phyloP scores from a whole-genome alignment of 2,888 invertebrate genomes.

The Mimachlamys varia region DNA sequence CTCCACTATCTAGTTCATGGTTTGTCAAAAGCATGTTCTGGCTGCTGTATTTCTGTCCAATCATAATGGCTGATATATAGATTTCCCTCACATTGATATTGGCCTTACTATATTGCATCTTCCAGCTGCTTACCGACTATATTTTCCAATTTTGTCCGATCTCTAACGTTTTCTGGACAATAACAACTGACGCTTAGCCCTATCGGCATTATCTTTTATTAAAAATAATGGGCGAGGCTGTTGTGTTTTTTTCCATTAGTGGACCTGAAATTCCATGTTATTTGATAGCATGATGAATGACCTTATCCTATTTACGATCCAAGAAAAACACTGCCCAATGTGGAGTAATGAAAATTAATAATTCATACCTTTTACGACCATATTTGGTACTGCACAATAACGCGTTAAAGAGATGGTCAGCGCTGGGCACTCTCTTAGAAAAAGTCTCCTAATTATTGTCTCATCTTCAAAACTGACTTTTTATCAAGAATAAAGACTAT shows the following conservation, averaged over 20 bases:
- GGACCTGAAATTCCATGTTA: conserved; percentile 1
- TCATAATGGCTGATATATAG: not conserved
- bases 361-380: conserved; percentile 16
- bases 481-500: not conserved
- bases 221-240: conserved; percentile 1
- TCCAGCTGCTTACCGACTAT: conserved; percentile 29
- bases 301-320: not conserved
- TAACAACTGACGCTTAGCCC: conserved; percentile 13
- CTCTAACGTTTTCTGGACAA: not conserved
- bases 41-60: not conserved
- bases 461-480: not conserved
- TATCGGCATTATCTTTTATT: conserved; percentile 28
- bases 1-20: not conserved
- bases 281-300: conserved; percentile 7
- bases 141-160: not conserved
- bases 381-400: conserved; percentile 7
- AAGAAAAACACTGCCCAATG: conserved; percentile 13
- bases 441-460: not conserved
- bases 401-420: not conserved
- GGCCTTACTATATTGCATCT: not conserved
- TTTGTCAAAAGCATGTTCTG: not conserved
- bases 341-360: conserved; percentile 27
- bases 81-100: not conserved
- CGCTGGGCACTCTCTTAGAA: not conserved
- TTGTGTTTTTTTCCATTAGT: conserved; percentile 18